These are phyloP conservation scores for Melipona quadrifasciata DNA, from an alignment of 1,140 invertebrate species.

Conservation along the genomic window DNA sequence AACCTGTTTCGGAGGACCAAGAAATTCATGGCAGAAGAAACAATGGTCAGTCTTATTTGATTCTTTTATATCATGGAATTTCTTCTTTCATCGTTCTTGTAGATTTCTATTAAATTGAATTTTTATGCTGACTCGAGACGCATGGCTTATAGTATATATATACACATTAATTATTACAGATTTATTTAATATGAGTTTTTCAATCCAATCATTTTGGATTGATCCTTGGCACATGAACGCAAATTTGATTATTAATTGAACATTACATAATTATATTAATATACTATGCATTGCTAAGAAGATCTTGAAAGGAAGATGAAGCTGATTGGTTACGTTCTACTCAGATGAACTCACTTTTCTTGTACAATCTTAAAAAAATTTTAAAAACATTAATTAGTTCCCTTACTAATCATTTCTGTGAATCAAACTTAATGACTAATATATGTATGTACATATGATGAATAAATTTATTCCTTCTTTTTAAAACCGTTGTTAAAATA, in stretches of 20 bases:
- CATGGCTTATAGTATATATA: slow-evolving; percentile 7
- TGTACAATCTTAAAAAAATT: too few relatives aligned
- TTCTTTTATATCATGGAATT: background rate
- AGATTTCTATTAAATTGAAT: background rate
- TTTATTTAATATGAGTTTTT: background rate
- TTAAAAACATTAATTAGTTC: too few relatives aligned
- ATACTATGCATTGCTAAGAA: background rate
- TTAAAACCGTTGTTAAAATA: too few relatives aligned
- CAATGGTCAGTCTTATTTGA: slow-evolving; percentile 73
- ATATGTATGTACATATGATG: too few relatives aligned
- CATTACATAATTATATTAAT: background rate
- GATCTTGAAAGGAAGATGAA: background rate
- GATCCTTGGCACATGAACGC: background rate
- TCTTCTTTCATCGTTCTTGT: background rate
- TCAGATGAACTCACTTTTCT: too few relatives aligned
- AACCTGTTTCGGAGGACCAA: slow-evolving; percentile 85
- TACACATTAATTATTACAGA: background rate
- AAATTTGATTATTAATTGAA: background rate
- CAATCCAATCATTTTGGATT: background rate
- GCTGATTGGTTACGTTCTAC: background rate
- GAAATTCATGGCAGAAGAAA: slow-evolving; percentile 80
- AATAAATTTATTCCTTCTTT: too few relatives aligned
- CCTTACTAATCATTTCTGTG: too few relatives aligned
- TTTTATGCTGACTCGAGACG: slow-evolving; percentile 32
- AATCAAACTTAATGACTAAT: too few relatives aligned